Percentiles rank a stretch among this genome's conserved stretches.
Conservation (phyloP, 2,113 vertebrate genomes). For the Ibidorhyncha struthersii region DNA sequence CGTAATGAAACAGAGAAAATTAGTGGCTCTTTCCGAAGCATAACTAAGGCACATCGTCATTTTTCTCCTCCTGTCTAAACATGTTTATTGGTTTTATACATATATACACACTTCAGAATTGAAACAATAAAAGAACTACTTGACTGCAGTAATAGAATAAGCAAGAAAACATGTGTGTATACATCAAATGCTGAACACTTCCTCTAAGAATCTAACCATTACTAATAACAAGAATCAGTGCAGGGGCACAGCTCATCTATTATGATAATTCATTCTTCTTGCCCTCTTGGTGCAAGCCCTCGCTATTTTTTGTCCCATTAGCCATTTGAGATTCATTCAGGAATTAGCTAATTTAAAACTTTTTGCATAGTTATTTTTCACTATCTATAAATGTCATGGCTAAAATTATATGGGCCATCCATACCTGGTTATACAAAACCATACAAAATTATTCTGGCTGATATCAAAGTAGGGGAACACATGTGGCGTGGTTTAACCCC, state of each 20-base stretch:
- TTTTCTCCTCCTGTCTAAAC: background rate
- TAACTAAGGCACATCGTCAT: fast-evolving
- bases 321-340: background rate
- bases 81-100: background rate
- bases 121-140: background rate
- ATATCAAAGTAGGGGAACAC: background rate
- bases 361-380: background rate
- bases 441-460: background rate
- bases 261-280: background rate
- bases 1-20: background rate
- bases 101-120: background rate
- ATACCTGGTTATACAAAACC: background rate
- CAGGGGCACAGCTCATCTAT: background rate
- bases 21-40: background rate
- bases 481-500: background rate
- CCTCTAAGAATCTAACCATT: background rate
- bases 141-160: background rate
- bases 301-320: background rate
- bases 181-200: background rate
- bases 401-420: background rate
- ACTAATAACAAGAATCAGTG: background rate
- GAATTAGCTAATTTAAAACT: background rate
- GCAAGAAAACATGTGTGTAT: background rate
- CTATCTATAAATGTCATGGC: background rate
- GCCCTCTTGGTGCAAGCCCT: background rate